Base-by-base conservation (phyloP, 1,140 invertebrate genomes). In the Eueides isabella region DNA sequence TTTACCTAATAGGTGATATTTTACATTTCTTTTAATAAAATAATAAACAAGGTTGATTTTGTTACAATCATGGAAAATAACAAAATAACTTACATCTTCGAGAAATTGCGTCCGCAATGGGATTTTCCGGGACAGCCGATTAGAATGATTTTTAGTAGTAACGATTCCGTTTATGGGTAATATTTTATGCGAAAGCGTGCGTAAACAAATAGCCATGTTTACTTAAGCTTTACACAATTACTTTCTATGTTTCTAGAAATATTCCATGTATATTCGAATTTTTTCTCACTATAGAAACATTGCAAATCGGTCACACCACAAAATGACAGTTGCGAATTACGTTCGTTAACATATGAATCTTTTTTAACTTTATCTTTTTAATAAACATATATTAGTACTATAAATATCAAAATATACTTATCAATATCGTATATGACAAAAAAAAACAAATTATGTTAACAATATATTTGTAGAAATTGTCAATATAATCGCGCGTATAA, bases 121-220 rank as follows among this genome's bases (percentile, higher is more conserved):
- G 70, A 93, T 88, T 85, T 92, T 93, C 77, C 89, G 85, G 74
- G 89, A 80, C 76, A 93, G 85, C 61, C 89, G 90, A 76, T 83
- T 91, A 66, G 88, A 85, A 85, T 92, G 89, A 80, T 80, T 92
- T 88, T 90, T 92, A 19, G 91, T 91, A 30, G 88, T 86, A 82
- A 91, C 91, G 31, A 93, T 92, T 31, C 90, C 90, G 78, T 93
- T 93, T 76, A 93, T 88, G 55, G 92, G 91, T 61, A 91, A 80
- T 75, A 93, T 80, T 85, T 92, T 93, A 78, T 88, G 85, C 30
- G 92, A 87, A 79, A 93, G 85, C 61, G 90, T 86, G 75, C 92
- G 88, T 74, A 93, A 84, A 73, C 91, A 92, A 78, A 91, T 89
- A 71, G 92, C 87, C 92, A 93, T 93, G 82, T 83, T 92, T 75